phyloP scores from a whole-genome alignment of 2,797 vertebrate genomes.

The Phoxinus dragarum region DNA sequence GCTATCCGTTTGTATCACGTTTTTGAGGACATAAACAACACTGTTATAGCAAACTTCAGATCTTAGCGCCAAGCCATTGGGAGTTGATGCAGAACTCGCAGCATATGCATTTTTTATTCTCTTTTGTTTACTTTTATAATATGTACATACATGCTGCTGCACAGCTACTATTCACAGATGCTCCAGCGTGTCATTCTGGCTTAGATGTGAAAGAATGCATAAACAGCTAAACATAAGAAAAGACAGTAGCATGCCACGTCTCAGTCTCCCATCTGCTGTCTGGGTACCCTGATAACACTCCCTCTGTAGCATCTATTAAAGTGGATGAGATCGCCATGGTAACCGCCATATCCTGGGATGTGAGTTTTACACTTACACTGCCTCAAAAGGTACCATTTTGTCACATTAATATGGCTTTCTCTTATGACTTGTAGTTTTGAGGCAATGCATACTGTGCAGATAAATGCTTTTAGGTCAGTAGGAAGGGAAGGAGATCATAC shows the following conservation, averaged over 20 bases:
- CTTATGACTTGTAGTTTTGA: not conserved
- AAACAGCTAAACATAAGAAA: conserved; percentile 27
- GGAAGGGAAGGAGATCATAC: not conserved
- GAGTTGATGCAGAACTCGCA: not conserved
- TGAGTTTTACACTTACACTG: conserved; percentile 9
- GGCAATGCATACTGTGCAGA: not conserved
- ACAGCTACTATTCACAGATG: conserved; percentile 26
- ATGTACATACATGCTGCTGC: not conserved
- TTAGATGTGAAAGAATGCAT: conserved; percentile 41
- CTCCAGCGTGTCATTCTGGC: conserved; percentile 13
- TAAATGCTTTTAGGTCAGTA: not conserved
- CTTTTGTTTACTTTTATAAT: conserved; percentile 17
- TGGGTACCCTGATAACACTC: conserved; percentile 44
- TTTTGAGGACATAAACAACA: conserved; percentile 11
- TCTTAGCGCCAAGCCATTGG: not conserved
- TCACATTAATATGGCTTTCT: not conserved
- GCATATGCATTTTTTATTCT: not conserved
- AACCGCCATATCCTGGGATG: conserved; percentile 41
- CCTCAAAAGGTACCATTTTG: not conserved
- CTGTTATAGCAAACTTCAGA: not conserved
- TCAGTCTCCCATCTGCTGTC: conserved; percentile 61
- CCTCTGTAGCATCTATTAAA: conserved; percentile 30
- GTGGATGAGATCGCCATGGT: conserved; percentile 49
- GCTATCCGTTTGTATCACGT: conserved; percentile 15
- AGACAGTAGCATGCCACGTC: conserved; percentile 28